phyloP scores from a whole-genome alignment of 1,140 invertebrate genomes.

The Caenorhabditis latens region DNA sequence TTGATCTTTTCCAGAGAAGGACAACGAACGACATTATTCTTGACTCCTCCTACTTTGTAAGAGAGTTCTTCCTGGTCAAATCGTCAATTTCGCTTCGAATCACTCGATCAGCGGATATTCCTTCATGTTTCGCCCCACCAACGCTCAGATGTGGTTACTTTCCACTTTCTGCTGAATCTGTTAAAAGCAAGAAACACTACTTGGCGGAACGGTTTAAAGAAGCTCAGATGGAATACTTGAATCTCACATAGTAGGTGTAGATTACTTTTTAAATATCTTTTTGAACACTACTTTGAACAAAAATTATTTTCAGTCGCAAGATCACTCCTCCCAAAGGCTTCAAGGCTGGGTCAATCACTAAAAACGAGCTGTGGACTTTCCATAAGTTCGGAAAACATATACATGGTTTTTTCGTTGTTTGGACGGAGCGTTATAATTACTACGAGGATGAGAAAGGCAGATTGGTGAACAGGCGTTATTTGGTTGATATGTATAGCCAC shows the following conservation, averaged over 20 bases:
- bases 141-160: not conserved
- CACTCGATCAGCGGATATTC: constrained; percentile 11
- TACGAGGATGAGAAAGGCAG: not conserved
- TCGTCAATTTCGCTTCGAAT: not conserved
- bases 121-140: not conserved
- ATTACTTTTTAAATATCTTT: too few species aligned
- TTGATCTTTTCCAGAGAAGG: constrained; percentile 12
- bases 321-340: not conserved
- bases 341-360: not conserved
- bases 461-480: not conserved
- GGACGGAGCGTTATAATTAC: not conserved
- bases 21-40: not conserved
- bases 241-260: constrained; percentile 7
- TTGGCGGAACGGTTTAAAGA: not conserved
- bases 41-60: not conserved
- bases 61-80: not conserved
- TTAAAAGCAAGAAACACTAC: not conserved
- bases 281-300: not conserved
- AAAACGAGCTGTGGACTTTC: not conserved
- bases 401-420: constrained; percentile 20
- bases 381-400: not conserved
- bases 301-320: constrained; percentile 3
- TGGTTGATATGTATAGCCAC: constrained; percentile 11
- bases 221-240: constrained; percentile 3
- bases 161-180: not conserved